Conservation (phyloP, 2,113 vertebrate genomes). For the Tachycineta bicolor region DNA sequence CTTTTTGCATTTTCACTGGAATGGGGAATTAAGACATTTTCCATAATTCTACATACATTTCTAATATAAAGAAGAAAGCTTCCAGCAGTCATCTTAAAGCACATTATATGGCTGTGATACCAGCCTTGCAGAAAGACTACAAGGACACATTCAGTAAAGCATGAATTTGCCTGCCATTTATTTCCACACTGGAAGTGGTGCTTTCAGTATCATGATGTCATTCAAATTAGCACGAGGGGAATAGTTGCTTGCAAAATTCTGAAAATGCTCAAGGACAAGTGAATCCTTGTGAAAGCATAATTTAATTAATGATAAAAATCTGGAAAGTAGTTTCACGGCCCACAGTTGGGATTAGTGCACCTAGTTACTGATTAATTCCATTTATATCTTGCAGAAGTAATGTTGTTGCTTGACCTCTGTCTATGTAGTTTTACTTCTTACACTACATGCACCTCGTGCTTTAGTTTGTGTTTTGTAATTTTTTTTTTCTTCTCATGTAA, state of each 20-base stretch:
- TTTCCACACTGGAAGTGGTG: neutral
- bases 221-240: neutral
- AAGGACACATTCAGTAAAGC: neutral
- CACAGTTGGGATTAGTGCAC: neutral
- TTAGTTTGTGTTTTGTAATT: neutral
- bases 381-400: neutral
- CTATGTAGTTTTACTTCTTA: neutral
- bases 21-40: neutral
- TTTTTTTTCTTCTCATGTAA: neutral
- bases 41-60: neutral
- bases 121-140: neutral
- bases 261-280: constrained; percentile 8
- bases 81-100: neutral
- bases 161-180: neutral
- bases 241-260: neutral
- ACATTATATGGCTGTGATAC: neutral
- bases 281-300: neutral
- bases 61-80: neutral
- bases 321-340: neutral
- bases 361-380: neutral
- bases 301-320: neutral
- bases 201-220: neutral
- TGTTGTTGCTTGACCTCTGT: neutral
- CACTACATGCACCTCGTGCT: accelerated
- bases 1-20: neutral